phyloP scores from a whole-genome alignment of 53 echinoderm and acorn worm species.

The Paelopatides confundens region DNA sequence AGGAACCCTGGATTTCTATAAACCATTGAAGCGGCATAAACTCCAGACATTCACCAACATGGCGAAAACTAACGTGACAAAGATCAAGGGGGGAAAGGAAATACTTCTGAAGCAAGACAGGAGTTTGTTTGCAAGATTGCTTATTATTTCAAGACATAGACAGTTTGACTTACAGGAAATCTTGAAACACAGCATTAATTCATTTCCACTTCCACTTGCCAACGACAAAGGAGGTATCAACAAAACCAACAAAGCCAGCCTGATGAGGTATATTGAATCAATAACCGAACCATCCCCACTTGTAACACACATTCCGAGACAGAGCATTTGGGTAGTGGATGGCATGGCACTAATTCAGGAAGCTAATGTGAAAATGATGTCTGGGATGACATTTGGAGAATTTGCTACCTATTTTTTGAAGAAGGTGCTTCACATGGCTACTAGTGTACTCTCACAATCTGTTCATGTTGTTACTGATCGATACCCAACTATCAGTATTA shows the following conservation, averaged over 20 bases:
- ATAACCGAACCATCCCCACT: slow-evolving; percentile 26
- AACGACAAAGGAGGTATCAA: slow-evolving; percentile 40
- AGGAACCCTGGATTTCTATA: slow-evolving; percentile 48
- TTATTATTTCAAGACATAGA: slow-evolving; percentile 40
- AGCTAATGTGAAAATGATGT: neutral
- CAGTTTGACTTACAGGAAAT: slow-evolving; percentile 40
- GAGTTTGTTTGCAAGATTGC: slow-evolving; percentile 57
- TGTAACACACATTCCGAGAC: slow-evolving; percentile 6
- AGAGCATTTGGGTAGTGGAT: slow-evolving; percentile 61
- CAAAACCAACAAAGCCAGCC: slow-evolving; percentile 57
- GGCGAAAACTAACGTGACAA: neutral
- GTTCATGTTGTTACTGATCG: slow-evolving; percentile 68
- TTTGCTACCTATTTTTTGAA: slow-evolving; percentile 39
- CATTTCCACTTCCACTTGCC: slow-evolving; percentile 53
- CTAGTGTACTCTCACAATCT: neutral
- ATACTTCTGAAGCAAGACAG: slow-evolving; percentile 46
- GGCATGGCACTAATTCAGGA: slow-evolving; percentile 77
- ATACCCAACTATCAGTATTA: slow-evolving; percentile 49
- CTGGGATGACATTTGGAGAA: slow-evolving; percentile 49
- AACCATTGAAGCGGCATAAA: slow-evolving; percentile 48
- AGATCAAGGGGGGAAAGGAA: slow-evolving; percentile 50
- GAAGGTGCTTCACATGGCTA: slow-evolving; percentile 28
- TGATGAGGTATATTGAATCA: slow-evolving; percentile 61
- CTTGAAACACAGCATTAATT: slow-evolving; percentile 43
- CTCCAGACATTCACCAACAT: slow-evolving; percentile 25